Conservation (phyloP, 1,140 invertebrate genomes). For the Calycopis cecrops region DNA sequence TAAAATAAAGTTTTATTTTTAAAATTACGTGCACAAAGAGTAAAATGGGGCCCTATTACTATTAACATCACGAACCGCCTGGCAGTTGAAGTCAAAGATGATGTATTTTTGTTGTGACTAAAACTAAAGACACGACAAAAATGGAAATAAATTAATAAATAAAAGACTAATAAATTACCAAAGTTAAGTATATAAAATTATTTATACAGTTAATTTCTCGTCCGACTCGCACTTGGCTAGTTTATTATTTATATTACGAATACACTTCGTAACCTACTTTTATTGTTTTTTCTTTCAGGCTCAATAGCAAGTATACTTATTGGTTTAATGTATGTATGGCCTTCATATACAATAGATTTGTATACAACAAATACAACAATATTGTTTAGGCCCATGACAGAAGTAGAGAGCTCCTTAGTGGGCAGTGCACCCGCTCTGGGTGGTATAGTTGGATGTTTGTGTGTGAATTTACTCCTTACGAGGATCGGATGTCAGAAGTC, state of each 20-base stretch:
- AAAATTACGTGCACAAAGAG: no score
- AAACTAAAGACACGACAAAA: no score
- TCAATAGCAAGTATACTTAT: slow-evolving; percentile 27
- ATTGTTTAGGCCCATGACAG: slow-evolving; percentile 38
- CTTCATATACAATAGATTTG: slow-evolving; percentile 40
- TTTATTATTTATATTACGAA: slow-evolving; percentile 4
- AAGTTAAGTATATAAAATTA: no score
- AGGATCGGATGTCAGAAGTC: slow-evolving; percentile 45
- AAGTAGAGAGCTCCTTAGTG: slow-evolving; percentile 45
- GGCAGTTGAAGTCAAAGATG: no score
- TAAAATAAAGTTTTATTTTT: no score
- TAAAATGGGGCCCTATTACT: no score
- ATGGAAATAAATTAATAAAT: no score
- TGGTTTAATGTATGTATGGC: slow-evolving; percentile 44
- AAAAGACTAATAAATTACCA: no score
- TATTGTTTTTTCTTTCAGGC: slow-evolving; percentile 22
- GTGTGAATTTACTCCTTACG: slow-evolving; percentile 42
- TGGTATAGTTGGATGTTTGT: slow-evolving; percentile 34
- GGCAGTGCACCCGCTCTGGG: slow-evolving; percentile 47
- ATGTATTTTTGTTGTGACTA: no score
- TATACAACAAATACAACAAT: slow-evolving; percentile 38
- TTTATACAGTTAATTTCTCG: no score
- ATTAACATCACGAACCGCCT: no score
- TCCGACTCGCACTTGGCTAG: not conserved
- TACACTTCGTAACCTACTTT: not conserved